Evolutionary conservation across 2,113 vertebrate genomes (phyloP).

Genomic region (Lipophrys pholis): DNA sequence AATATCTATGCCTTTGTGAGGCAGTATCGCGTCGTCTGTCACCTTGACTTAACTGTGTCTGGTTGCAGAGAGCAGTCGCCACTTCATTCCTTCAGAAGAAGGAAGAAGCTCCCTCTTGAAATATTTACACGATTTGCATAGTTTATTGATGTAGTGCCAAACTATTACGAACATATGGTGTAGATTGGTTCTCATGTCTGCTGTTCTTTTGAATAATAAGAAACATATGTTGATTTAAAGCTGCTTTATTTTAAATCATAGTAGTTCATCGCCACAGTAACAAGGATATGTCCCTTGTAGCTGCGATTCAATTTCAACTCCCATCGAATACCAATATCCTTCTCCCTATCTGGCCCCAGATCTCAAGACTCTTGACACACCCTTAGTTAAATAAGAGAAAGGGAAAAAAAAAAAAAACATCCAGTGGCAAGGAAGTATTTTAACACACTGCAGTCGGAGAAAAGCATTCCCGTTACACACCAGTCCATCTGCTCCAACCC

Average conservation of each 20-base stretch:
- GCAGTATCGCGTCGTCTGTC: too few species aligned
- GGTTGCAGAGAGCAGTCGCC: not conserved
- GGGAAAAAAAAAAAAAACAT: not conserved
- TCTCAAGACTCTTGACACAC: slow-evolving; percentile 7
- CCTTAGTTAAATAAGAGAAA: not conserved
- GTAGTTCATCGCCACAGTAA: not conserved
- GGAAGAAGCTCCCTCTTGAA: not conserved
- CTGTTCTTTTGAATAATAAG: not conserved
- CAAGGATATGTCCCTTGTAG: not conserved
- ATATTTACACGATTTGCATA: not conserved
- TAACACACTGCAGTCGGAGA: slow-evolving; percentile 29
- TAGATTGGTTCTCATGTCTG: not conserved
- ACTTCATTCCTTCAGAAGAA: not conserved
- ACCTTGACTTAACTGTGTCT: too few species aligned
- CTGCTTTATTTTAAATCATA: too few species aligned
- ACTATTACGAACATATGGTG: too few species aligned
- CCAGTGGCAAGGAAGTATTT: slow-evolving; percentile 29
- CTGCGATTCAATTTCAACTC: not conserved
- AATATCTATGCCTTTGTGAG: too few species aligned
- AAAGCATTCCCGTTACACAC: slow-evolving; percentile 43
- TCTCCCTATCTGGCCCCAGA: slow-evolving; percentile 17
- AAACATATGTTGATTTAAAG: too few species aligned
- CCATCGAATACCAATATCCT: not conserved
- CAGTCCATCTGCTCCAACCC: slow-evolving; percentile 60
- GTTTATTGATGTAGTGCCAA: too few species aligned